Evolutionary conservation across 1,140 invertebrate genomes (phyloP).

Genomic region (Heliconius eleuchia): DNA sequence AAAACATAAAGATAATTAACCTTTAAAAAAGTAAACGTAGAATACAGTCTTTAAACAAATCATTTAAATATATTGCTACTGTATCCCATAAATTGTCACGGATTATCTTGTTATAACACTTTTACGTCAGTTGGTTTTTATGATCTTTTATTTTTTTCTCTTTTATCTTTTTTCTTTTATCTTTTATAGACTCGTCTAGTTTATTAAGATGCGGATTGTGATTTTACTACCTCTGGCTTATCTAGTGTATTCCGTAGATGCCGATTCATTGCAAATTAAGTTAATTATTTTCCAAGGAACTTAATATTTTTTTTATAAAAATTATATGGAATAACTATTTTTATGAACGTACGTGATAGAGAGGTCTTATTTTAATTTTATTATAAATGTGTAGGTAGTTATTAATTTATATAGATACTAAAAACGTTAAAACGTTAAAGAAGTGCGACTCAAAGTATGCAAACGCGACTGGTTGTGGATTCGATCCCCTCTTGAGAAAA

Average conservation of each 20-base stretch:
- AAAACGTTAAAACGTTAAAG: no score
- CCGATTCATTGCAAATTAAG: neutral
- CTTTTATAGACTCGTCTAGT: neutral
- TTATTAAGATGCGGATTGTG: constrained; percentile 5
- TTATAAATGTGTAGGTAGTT: no score
- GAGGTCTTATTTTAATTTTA: no score
- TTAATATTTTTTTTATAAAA: no score
- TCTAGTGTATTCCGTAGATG: neutral
- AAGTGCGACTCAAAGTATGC: no score
- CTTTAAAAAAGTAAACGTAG: neutral
- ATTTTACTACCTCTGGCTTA: neutral
- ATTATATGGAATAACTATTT: no score
- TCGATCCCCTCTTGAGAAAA: no score
- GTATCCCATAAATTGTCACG: neutral
- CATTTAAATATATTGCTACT: neutral
- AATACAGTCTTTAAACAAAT: constrained; percentile 5
- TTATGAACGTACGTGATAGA: no score
- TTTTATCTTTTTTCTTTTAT: neutral
- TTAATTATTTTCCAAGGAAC: neutral
- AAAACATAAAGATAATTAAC: neutral
- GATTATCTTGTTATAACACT: constrained; percentile 8
- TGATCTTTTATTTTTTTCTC: neutral
- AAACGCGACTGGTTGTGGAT: no score
- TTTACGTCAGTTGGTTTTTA: constrained; percentile 5
- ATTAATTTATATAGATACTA: no score